Conservation (phyloP, 1,140 invertebrate species). For the Philotrypesis tridentata region DNA sequence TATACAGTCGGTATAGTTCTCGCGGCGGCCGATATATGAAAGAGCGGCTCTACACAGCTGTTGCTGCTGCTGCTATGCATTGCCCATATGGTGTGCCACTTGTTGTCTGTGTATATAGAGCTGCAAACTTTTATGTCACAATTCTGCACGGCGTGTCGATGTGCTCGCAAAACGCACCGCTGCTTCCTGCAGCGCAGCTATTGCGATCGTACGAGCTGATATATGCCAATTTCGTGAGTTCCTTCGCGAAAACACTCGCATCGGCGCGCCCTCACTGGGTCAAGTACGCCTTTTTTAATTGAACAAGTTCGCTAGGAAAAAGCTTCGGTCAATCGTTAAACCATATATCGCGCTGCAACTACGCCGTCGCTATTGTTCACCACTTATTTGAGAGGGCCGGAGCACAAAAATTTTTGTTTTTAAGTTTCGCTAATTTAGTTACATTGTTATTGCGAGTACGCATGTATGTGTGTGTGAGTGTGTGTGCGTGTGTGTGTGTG, state of each 20-base stretch:
- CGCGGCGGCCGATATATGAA: background rate
- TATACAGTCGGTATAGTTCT: too few species aligned
- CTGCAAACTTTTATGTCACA: background rate
- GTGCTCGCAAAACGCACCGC: background rate
- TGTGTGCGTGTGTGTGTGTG: too few species aligned
- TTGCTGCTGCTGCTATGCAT: background rate
- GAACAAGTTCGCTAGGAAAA: background rate
- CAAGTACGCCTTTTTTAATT: background rate
- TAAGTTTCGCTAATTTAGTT: too few species aligned
- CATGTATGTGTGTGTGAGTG: too few species aligned
- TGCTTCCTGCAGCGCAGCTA: too few species aligned
- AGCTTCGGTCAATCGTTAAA: background rate
- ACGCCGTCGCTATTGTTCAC: too few species aligned
- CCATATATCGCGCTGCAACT: too few species aligned
- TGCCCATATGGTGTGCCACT: constrained; percentile 16
- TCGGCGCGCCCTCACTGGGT: background rate
- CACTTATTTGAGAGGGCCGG: background rate
- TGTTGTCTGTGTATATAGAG: constrained; percentile 1
- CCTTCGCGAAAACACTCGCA: background rate
- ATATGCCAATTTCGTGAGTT: background rate
- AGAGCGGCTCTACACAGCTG: background rate
- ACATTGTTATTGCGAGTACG: too few species aligned
- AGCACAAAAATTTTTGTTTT: too few species aligned
- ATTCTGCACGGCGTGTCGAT: background rate
- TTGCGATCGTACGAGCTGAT: too few species aligned